These are phyloP conservation scores for Dallia pectoralis DNA, from an alignment of 2,797 vertebrate genomes.

Conservation along the genomic window DNA sequence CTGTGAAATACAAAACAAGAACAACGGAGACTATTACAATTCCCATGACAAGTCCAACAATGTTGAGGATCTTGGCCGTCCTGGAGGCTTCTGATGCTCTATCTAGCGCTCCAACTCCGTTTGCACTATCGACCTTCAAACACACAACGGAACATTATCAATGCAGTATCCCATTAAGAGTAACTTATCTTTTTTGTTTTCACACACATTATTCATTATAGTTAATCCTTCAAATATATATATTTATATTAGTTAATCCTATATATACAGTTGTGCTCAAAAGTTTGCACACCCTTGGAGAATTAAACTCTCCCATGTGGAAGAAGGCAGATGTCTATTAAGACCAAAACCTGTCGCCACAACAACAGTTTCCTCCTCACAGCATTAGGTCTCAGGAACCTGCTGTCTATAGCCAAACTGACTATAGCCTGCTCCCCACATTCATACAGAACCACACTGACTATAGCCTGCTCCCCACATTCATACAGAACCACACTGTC, in stretches of 20 bases:
- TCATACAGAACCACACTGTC: too few relatives aligned
- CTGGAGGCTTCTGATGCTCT: conserved; percentile 52
- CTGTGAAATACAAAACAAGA: conserved; percentile 3
- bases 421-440: too few relatives aligned
- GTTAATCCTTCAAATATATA: too few relatives aligned
- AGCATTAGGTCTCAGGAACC: too few relatives aligned
- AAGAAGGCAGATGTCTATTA: too few relatives aligned
- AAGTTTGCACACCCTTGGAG: too few relatives aligned
- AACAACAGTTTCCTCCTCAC: too few relatives aligned
- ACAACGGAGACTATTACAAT: conserved; percentile 43
- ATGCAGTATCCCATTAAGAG: not conserved
- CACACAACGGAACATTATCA: not conserved
- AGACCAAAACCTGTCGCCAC: too few relatives aligned
- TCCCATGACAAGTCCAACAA: conserved; percentile 58
- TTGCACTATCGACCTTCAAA: conserved; percentile 58
- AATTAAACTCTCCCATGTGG: too few relatives aligned
- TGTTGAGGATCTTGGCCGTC: conserved; percentile 65
- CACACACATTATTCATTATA: not conserved
- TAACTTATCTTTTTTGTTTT: not conserved
- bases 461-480: too few relatives aligned
- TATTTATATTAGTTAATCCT: not conserved
- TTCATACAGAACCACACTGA: too few relatives aligned
- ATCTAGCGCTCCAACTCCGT: conserved; percentile 33
- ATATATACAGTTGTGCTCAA: not conserved
- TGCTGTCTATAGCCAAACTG: too few relatives aligned